Percentiles rank a stretch among this genome's conserved stretches.
Conservation (phyloP, 1,140 invertebrate genomes). For the Drosophila kurseongensis region DNA sequence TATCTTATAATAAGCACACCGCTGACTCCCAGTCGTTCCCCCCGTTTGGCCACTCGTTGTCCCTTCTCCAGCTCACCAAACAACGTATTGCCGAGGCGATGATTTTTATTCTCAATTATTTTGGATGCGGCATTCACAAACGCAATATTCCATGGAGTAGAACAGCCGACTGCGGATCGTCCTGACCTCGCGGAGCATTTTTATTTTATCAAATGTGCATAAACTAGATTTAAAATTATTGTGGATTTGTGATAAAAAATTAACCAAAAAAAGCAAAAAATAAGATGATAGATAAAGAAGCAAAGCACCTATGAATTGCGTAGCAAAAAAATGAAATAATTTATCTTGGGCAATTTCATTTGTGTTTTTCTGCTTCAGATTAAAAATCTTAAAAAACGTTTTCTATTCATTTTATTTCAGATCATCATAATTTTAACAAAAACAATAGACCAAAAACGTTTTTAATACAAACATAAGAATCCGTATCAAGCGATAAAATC, state of each 20-base stretch:
- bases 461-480: constrained; percentile 46
- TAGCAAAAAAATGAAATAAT: background rate
- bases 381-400: constrained; percentile 18
- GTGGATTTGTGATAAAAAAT: constrained; percentile 35
- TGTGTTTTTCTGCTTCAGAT: constrained; percentile 2
- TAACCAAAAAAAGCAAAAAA: background rate
- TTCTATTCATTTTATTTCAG: constrained; percentile 60
- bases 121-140: constrained; percentile 58
- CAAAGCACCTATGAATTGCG: background rate
- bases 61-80: constrained; percentile 23
- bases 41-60: constrained; percentile 7
- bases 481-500: constrained; percentile 18
- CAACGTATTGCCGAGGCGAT: constrained; percentile 42
- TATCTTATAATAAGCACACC: constrained; percentile 82
- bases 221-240: constrained; percentile 14
- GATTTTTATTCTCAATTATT: constrained; percentile 80
- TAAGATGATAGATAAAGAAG: background rate
- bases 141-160: constrained; percentile 79
- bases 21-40: constrained; percentile 32
- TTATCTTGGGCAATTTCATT: background rate
- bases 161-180: constrained; percentile 78
- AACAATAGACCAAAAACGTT: constrained; percentile 81
- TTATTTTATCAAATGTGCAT: constrained; percentile 78
- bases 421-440: constrained; percentile 82
- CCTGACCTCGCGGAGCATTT: constrained; percentile 71